Base-by-base conservation (phyloP, 1,140 invertebrate species). In the Pogonomyrmex barbatus region DNA sequence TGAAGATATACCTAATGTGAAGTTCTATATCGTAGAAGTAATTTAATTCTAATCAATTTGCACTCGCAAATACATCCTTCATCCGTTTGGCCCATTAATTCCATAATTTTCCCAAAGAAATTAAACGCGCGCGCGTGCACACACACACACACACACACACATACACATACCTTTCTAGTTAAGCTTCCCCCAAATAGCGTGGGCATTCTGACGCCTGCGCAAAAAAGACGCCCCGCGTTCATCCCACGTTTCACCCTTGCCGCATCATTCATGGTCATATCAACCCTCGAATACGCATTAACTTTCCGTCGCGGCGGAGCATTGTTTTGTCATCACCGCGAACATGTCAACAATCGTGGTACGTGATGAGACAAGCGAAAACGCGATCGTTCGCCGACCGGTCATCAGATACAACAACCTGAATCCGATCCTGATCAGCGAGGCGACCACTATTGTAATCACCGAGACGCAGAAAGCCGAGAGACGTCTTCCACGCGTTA, bases 181-280 rank as follows among this genome's bases (percentile, higher is more conserved):
- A 60, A 65, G 73, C 47, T 45, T 73, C 58, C 50, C 42, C 85
- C 77, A 62, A 87, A 91, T 89, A 85, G 91, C 90, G 91, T 92
- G 91, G 90, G 91, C 81, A 84, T 67, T 39, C 45, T 85, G 88
- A 85, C 91, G 91, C 92, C 63, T 93, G 93, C 94, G 94, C 93
- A 88, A 60, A 88, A 88, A 60, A 58, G 24, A 24, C 24, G 81
- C 47, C 62, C 6, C 63, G 30, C 56, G 9, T 42, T 45, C 79
- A 71, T 70, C 75, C 50, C 70, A 17, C 73, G 36, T 78, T 82
- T 85, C 79, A 86, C 88, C 89, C 86, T 68, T 87, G 87, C 91
- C 92, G 88, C 92, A 92, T 91, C 91, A 91, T 93, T 91, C 89
- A 93, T 92, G 92, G 91, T 92, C 92, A 89, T 39, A 82, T 82